These are phyloP conservation scores for Campoletis raptor DNA, from an alignment of 2,888 invertebrate genomes.

Conservation along the genomic window DNA sequence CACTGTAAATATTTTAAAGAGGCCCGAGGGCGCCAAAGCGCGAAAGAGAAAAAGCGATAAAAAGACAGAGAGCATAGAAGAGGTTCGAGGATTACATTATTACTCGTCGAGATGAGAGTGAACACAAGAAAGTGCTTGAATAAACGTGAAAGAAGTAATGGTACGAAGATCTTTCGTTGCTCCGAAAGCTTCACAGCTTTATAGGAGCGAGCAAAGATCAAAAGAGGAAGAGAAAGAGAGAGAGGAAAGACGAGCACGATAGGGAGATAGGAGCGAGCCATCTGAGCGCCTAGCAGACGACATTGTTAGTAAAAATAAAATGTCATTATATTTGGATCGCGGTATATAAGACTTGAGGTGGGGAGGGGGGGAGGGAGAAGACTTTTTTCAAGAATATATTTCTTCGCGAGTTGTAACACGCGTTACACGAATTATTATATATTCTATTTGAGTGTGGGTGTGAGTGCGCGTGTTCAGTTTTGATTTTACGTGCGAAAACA, in stretches of 20 bases:
- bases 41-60: conserved; percentile 11
- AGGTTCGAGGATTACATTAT: conserved; percentile 39
- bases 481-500: not conserved
- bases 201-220: conserved; percentile 29
- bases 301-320: conserved; percentile 82
- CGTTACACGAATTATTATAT: conserved; percentile 42
- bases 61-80: not conserved
- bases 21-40: conserved; percentile 18
- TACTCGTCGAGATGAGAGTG: conserved; percentile 61
- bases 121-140: conserved; percentile 60
- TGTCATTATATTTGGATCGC: conserved; percentile 80
- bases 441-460: conserved; percentile 11
- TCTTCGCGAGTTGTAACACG: conserved; percentile 47
- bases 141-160: conserved; percentile 57
- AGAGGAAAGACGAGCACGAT: conserved; percentile 42
- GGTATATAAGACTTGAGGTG: conserved; percentile 67
- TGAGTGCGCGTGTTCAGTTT: conserved; percentile 21
- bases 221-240: conserved; percentile 19
- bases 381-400: conserved; percentile 47
- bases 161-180: conserved; percentile 43
- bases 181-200: conserved; percentile 51
- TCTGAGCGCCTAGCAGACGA: conserved; percentile 77
- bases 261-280: conserved; percentile 44
- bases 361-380: conserved; percentile 63
- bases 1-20: conserved; percentile 33